These are phyloP conservation scores for Macropis europaea DNA, from an alignment of 2,888 invertebrate species.

Conservation along the genomic window DNA sequence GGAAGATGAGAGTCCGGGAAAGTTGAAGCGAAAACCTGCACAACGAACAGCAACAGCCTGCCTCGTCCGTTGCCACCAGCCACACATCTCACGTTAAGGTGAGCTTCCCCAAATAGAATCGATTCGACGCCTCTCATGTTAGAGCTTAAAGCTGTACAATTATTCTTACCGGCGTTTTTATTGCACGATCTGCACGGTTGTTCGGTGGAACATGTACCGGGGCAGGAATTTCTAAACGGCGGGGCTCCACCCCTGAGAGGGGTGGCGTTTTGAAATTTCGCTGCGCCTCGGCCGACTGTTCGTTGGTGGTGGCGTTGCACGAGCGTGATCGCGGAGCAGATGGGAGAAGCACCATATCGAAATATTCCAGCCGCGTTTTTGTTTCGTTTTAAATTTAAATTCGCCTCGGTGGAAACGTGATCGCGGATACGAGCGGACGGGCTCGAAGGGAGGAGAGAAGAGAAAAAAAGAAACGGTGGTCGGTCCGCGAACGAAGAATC, in stretches of 20 bases:
- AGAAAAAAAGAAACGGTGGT: not conserved
- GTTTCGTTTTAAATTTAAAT: slow-evolving; percentile 32
- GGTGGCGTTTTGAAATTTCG: too few relatives aligned
- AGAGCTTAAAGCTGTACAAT: too few relatives aligned
- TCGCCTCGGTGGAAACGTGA: slow-evolving; percentile 14
- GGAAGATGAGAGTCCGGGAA: slow-evolving; percentile 67
- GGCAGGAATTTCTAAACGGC: not conserved
- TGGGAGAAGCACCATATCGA: not conserved
- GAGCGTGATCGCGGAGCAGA: too few relatives aligned
- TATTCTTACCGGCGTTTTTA: too few relatives aligned
- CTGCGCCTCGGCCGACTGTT: too few relatives aligned
- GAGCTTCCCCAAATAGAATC: not conserved
- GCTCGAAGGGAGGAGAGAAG: not conserved
- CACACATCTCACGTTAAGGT: slow-evolving; percentile 77
- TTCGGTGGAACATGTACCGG: too few relatives aligned
- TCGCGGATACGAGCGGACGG: not conserved
- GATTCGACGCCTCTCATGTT: too few relatives aligned
- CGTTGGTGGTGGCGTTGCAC: too few relatives aligned
- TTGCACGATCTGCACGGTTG: too few relatives aligned
- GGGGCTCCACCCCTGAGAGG: too few relatives aligned
- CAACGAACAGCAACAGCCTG: slow-evolving; percentile 76
- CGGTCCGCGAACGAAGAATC: slow-evolving; percentile 1
- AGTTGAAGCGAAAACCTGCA: slow-evolving; percentile 68
- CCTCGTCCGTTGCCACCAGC: slow-evolving; percentile 75
- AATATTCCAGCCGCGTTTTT: slow-evolving; percentile 7